Evolutionary conservation across 2,113 vertebrate species (phyloP), one percentile per base, ranked within the genome.

Genomic region (Thalassarche chlororhynchos): DNA sequence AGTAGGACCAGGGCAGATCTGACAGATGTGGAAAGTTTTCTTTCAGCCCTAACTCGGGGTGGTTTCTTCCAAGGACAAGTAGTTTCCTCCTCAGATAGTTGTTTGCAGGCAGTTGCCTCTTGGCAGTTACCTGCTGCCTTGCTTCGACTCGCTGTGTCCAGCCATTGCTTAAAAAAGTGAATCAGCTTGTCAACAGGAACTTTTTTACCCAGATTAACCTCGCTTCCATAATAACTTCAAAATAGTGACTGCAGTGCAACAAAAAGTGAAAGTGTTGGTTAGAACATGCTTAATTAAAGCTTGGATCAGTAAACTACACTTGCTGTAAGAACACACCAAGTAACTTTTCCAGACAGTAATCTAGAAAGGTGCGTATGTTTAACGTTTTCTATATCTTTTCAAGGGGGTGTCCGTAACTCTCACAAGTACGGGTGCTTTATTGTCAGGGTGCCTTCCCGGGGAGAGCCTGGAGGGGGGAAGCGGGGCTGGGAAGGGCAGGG

Each of bases 1-100:
- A 77, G 84, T 46, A 54, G 58, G 66, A 85, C 75, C 46, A 49
- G n/a, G 62, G 38, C 34, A 80, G 44, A 51, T 91, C 54, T 92
- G 75, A 84, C 49, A 93, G 87, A 90, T 65, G 58, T 77, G 62
- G 82, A 85, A 91, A 93, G 47, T 89, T 95, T 96, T 93, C 40
- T 85, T 78, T 87, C 58, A 65, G 62, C 54, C 58, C 40, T 52
- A 3, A 72, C 29, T 79, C 2, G 1, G 19, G 49, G 19, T 79
- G 10, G 10, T 87, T 91, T 87, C 77, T 80, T 93, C 93, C 82
- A 62, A 69, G 75, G 70, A 91, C 70, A 44, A 70, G 85, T 52
- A 49, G 17, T 91, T 94, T 97, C 34, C 40, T 91, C 21, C 44
- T 79, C 54, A 40, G 38, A 76, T 60, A 40, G 78, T 52, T 94